Evolutionary conservation across 2,888 invertebrate genomes (phyloP), one percentile per base, ranked within the genome.

Genomic region (Oscheius myriophilus): DNA sequence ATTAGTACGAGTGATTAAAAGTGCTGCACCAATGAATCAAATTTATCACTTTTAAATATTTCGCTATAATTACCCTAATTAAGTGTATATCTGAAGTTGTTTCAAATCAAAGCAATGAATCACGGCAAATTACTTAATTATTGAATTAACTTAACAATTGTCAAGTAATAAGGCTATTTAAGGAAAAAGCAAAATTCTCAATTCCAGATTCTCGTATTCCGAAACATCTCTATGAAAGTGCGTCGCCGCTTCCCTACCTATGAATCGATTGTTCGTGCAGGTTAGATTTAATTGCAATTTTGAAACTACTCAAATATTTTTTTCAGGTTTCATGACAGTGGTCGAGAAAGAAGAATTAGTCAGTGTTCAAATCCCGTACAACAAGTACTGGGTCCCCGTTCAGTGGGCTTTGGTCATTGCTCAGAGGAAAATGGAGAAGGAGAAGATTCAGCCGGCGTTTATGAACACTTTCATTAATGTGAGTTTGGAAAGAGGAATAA

Each of bases 361-460:
- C 12, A 39, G 23, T 2, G 64, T 81, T n/a, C 72, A 77, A 21
- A 65, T 76, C 46, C 72, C 63, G 14, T 75, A 78, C 65, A 78
- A 75, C 57, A 85, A 85, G 69, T 83, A 83, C 55, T 84, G 84
- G 84, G 75, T 84, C 12, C 84, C 84, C 0, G 73, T 83, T 25
- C 80, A 85, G 53, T 84, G 84, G 84, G 78, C 81, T 4, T 68
- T 64, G 33, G 54, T 69, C 6, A 63, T 74, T 25, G 71, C 70
- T 12, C 62, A 63, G 16, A 58, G 23, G 6, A 67, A 58, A 39
- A 41, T 58, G n/a, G 58, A 58, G 18, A 67, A 67, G 51, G 52
- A 67, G 49, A 67, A 67, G 21, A 46, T 51, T 21, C 51, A 59
- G 26, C 23, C 67, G 25, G 51, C 67, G 9, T 67, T 52, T 39